Conservation (phyloP, 2,797 vertebrate genomes). For the Triplophysa bombifrons region DNA sequence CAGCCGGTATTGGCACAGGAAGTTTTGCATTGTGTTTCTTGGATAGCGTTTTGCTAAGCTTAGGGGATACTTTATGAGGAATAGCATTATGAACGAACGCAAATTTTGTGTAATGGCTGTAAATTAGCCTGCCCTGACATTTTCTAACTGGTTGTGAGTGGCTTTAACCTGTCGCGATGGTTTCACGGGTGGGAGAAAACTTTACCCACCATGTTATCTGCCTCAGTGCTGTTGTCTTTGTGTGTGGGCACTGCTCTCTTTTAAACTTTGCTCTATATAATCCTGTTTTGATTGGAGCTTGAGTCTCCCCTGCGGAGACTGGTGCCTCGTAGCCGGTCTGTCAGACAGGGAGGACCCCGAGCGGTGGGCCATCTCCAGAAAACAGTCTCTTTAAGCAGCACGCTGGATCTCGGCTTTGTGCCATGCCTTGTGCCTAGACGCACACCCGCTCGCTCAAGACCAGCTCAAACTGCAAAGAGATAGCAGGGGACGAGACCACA, state of each 20-base stretch:
- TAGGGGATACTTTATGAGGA: slow-evolving; percentile 30
- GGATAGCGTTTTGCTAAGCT: slow-evolving; percentile 2
- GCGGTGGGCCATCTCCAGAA: slow-evolving; percentile 48
- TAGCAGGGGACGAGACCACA: slow-evolving; percentile 66
- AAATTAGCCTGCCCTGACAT: neutral
- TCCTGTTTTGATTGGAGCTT: slow-evolving; percentile 69
- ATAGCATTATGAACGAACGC: slow-evolving; percentile 22
- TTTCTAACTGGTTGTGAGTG: neutral
- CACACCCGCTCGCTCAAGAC: slow-evolving; percentile 69
- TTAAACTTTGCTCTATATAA: slow-evolving; percentile 67
- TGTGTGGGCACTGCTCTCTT: slow-evolving; percentile 63
- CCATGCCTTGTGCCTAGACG: slow-evolving; percentile 74
- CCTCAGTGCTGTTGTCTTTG: slow-evolving; percentile 50
- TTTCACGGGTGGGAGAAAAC: slow-evolving; percentile 37
- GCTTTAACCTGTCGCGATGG: neutral
- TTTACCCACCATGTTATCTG: slow-evolving; percentile 50
- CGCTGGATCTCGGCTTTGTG: slow-evolving; percentile 54
- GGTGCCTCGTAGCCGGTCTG: slow-evolving; percentile 62
- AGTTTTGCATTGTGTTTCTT: slow-evolving; percentile 33
- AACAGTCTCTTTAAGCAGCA: slow-evolving; percentile 52
- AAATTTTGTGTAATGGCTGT: slow-evolving; percentile 10
- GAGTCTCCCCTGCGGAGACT: slow-evolving; percentile 63
- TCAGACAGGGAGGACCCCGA: slow-evolving; percentile 57
- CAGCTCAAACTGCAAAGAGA: slow-evolving; percentile 79
- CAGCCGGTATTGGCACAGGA: slow-evolving; percentile 13